phyloP scores from a whole-genome alignment of 2,797 vertebrate species.

The Bryconaethiops microstoma region DNA sequence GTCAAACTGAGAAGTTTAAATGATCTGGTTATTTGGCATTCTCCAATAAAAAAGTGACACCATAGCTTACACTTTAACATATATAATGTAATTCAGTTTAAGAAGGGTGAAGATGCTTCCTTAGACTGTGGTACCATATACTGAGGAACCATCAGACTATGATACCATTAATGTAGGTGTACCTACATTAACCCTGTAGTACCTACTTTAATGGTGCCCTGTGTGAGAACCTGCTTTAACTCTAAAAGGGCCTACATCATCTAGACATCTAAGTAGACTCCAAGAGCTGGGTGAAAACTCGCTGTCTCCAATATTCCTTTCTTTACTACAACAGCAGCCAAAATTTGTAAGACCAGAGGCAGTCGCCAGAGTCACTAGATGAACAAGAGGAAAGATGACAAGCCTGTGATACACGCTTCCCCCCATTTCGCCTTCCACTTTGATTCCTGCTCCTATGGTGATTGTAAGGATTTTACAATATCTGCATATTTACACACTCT shows the following conservation, averaged over 20 bases:
- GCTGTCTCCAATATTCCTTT: constrained; percentile 10
- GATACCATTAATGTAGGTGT: not conserved
- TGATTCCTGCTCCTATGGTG: constrained; percentile 85
- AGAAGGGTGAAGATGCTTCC: not conserved
- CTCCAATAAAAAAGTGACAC: too few species aligned
- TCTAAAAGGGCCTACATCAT: not conserved
- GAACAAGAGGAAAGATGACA: constrained; percentile 84
- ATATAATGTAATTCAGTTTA: not conserved
- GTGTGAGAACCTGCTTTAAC: not conserved
- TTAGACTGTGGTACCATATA: not conserved
- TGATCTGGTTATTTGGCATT: not conserved
- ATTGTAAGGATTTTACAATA: constrained; percentile 85
- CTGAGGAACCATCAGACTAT: not conserved
- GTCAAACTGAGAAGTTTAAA: not conserved
- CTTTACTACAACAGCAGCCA: constrained; percentile 24
- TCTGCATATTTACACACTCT: constrained; percentile 78
- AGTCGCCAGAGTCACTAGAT: constrained; percentile 69
- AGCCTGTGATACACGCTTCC: constrained; percentile 79
- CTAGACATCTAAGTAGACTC: not conserved
- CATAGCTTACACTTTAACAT: too few species aligned
- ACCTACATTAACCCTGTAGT: not conserved
- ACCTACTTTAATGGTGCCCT: not conserved
- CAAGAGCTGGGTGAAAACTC: not conserved
- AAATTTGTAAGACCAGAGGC: constrained; percentile 63
- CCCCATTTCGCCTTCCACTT: constrained; percentile 78